Evolutionary conservation across 2,797 vertebrate species (phyloP), one percentile per base, ranked within the genome.

Genomic region (Adelosebastes latens): DNA sequence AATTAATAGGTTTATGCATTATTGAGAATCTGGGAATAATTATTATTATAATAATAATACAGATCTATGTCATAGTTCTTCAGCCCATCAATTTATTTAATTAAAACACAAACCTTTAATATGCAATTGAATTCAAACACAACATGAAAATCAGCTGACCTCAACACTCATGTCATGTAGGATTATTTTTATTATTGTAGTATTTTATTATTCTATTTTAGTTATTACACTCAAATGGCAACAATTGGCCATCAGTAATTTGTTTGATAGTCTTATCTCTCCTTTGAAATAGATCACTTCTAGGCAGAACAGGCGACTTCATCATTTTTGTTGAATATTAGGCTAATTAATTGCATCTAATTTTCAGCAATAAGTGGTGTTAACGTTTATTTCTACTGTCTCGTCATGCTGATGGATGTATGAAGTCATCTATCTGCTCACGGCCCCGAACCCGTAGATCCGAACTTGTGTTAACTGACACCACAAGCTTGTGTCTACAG

Each of bases 361-460:
- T 76, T 83, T 79, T 71, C 68, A 81, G 52, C 36, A 69, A 69
- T 16, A 80, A 62, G 58, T 67, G 36, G 25, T 66, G 60, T 31
- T 61, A 25, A 52, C 6, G 0, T 56, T 61, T 73, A 22, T 73
- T 70, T 64, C 10, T 36, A 20, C 13, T 2, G 5, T 62, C 55
- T n/a, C 1, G 5, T 67, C 77, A 12, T 8, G 53, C 80, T 70
- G 59, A 66, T 72, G 80, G 81, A 82, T 22, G 60, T 65, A 4
- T 32, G 94, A 95, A 92, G 66, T 87, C 82, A 55, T 79, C 72
- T 94, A 55, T 79, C 72, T 94, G 97, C 97, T 96, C 91, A 91
- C 93, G 93, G 97, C 94, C 96, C 91, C 96, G 91, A 98, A 98
- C 97, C 97, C 97, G 97, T 98, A 98, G 97, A 98, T 98, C 97